Percentiles rank a stretch among this genome's conserved stretches.
phyloP scores from a whole-genome alignment of 2,888 invertebrate species.

The Drosophila acutilabella region DNA sequence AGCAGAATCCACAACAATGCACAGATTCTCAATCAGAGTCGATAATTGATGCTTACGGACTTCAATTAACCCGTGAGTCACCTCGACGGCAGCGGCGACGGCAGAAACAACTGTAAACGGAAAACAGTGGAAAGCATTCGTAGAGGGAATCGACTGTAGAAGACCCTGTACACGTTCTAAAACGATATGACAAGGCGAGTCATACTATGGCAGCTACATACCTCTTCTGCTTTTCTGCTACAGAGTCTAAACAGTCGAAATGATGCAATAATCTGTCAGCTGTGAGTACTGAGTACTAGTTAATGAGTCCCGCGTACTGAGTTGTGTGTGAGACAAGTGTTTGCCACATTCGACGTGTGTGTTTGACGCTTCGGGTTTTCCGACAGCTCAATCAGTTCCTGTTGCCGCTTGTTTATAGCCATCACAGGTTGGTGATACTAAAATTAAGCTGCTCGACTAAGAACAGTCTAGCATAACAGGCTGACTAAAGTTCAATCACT shows the following conservation, averaged over 20 bases:
- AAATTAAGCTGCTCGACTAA: not conserved
- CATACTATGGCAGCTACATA: too few species aligned
- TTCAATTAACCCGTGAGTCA: constrained; percentile 58
- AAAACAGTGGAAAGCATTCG: constrained; percentile 1
- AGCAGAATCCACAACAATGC: constrained; percentile 10
- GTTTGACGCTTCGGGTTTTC: constrained; percentile 55
- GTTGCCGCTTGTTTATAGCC: constrained; percentile 30
- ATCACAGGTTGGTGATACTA: not conserved
- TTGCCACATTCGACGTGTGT: constrained; percentile 26
- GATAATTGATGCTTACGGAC: constrained; percentile 60
- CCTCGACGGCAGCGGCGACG: not conserved
- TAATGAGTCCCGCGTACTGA: too few species aligned
- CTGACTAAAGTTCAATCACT: too few species aligned
- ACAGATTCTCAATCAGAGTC: constrained; percentile 31
- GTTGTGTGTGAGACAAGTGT: constrained; percentile 30
- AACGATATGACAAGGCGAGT: too few species aligned
- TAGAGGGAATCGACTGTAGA: not conserved
- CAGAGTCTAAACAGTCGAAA: too few species aligned
- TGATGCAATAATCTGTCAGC: too few species aligned
- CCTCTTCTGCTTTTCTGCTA: too few species aligned
- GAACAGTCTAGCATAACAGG: too few species aligned
- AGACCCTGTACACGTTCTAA: too few species aligned
- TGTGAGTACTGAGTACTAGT: too few species aligned
- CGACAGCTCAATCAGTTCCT: constrained; percentile 59
- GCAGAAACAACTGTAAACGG: not conserved